These are phyloP conservation scores for Apostichopus leukothele DNA, from an alignment of 53 echinoderm and acorn worm species.

Conservation along the genomic window DNA sequence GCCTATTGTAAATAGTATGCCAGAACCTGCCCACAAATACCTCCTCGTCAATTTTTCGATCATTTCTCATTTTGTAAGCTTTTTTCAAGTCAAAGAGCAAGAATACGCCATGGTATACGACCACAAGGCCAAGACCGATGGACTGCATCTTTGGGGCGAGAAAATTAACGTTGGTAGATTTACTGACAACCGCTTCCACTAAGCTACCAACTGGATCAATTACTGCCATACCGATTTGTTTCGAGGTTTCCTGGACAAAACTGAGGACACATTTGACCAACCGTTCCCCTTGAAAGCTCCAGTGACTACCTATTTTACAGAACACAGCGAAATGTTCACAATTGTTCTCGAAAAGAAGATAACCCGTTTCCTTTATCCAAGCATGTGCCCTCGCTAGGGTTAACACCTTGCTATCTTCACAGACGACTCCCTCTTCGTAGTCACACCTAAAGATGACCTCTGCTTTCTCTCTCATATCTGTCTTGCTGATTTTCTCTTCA, in stretches of 20 bases:
- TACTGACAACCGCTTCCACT: neutral
- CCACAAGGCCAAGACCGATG: neutral
- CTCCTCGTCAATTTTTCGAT: neutral
- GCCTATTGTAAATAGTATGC: neutral
- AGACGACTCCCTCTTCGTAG: neutral
- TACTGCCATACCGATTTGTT: neutral
- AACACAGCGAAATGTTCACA: slow-evolving; percentile 17
- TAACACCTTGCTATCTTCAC: neutral
- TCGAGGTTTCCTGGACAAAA: neutral
- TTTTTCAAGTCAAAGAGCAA: neutral
- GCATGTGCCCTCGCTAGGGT: neutral
- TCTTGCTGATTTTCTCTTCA: neutral
- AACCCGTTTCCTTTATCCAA: neutral
- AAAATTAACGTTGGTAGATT: too few relatives aligned
- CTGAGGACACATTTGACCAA: neutral
- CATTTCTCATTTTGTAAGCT: neutral
- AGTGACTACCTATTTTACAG: slow-evolving; percentile 2
- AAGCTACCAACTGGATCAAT: neutral
- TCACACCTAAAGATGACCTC: neutral
- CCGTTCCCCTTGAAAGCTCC: neutral
- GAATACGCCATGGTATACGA: neutral
- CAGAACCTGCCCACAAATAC: neutral
- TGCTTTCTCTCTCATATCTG: neutral
- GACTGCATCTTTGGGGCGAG: neutral
- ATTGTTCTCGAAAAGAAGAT: neutral